Base-by-base conservation (phyloP, 2,888 invertebrate genomes). In the Sarcophaga variegata region DNA sequence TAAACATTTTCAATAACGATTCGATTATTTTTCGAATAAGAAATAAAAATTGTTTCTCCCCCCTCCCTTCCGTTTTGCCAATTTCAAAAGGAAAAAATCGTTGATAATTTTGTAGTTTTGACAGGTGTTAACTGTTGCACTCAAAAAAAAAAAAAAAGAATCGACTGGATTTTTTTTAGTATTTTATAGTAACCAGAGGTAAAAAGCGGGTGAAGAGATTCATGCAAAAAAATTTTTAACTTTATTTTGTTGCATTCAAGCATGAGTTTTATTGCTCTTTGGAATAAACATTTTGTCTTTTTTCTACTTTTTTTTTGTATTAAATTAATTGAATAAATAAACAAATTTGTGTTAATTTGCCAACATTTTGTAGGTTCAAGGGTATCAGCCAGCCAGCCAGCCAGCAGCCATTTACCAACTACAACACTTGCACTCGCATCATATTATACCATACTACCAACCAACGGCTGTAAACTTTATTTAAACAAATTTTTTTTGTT, bases 311-410 rank as follows among this genome's bases (percentile, higher is more conserved):
- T 66, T 17, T 37, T 67, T 72, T 20, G 77, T 76, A 69, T 54
- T 79, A 76, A 87, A 81, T 82, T 83, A 82, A 81, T 83, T 83
- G 83, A 78, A 83, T 71, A 85, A 85, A 85, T 83, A 81, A 85
- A 85, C 78, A 78, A 82, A 85, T 85, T 83, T 83, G 74, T 80
- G 74, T 88, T 85, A 85, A 88, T 88, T 88, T 88, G 78, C 81
- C 76, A 83, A 80, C 67, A 83, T 79, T 20, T 79, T 82, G 54
- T 84, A 75, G 75, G 79, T 84, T 84, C 79, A 84, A 84, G 83
- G 83, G 69, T 75, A 83, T 11, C n/a, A 67, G 54, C 49, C 49
- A 49, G 49, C 4, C 49, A 49, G 49, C 5, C 49, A 54, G 17
- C 54, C 54, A 54, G 17, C 54, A 54, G 54, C 17, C 54, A 67